phyloP scores from a whole-genome alignment of 2,797 vertebrate species.

The Scarus forsteni region DNA sequence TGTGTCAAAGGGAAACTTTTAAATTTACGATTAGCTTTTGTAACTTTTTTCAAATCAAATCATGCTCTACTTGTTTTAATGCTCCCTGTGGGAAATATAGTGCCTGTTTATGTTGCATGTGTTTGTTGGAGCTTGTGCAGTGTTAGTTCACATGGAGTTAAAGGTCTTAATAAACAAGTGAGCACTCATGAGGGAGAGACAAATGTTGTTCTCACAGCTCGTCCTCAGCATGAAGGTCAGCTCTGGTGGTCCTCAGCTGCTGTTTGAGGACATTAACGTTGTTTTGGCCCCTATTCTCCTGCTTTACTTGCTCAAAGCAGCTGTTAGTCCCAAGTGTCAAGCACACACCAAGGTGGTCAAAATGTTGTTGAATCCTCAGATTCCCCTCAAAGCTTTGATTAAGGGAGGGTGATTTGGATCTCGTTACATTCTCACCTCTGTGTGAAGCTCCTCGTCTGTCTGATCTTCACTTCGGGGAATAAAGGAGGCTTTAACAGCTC shows the following conservation, averaged over 20 bases:
- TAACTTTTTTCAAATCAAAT: too few relatives aligned
- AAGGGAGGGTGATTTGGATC: background rate
- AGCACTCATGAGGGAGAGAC: background rate
- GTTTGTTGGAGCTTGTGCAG: too few relatives aligned
- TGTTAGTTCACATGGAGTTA: too few relatives aligned
- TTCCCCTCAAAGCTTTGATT: conserved; percentile 19
- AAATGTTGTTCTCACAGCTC: conserved; percentile 15
- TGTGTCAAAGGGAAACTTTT: too few relatives aligned
- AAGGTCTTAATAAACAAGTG: background rate
- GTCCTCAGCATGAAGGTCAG: background rate
- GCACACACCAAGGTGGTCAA: conserved; percentile 13
- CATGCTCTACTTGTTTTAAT: too few relatives aligned
- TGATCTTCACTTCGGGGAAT: conserved; percentile 13
- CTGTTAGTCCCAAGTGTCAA: conserved; percentile 24
- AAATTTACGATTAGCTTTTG: too few relatives aligned
- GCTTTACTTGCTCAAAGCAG: conserved; percentile 11
- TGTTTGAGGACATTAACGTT: background rate
- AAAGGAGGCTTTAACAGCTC: conserved; percentile 20
- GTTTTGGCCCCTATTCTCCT: conserved; percentile 18
- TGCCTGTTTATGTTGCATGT: too few relatives aligned
- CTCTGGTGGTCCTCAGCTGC: conserved; percentile 25
- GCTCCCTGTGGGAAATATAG: too few relatives aligned
- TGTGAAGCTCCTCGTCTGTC: conserved; percentile 8
- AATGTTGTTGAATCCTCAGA: conserved; percentile 6
- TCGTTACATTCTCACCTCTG: conserved; percentile 15